Base-by-base conservation (phyloP, 2,888 invertebrate species). In the Carcina quercana region DNA sequence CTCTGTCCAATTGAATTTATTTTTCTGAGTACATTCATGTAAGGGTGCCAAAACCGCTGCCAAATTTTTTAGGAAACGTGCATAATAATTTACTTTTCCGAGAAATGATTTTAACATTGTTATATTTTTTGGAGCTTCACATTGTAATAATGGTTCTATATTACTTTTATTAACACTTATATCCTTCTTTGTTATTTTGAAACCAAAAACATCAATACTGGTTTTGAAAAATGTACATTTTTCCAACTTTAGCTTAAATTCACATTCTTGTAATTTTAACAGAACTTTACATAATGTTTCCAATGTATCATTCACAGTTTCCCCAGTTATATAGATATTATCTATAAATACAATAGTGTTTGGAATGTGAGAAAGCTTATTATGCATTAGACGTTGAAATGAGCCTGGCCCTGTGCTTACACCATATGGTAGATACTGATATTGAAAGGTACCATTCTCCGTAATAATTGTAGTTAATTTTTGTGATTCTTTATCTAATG, bases 301-400 rank as follows among this genome's bases (percentile, higher is more conserved):
- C 5, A 21, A 6, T 7, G 21, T 21, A n/a, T 21, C 21, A 3
- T 21, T 4, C 10, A 21, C 3, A n/a, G 6, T n/a, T 6, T 4
- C 3, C 6, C 21, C 21, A n/a, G 5, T 6, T 3, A 21, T 21
- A n/a, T 21, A 21, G 10, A 21, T 21, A n/a, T 21, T 21, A n/a
- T 21, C 21, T 6, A 21, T 21, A 10, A 21, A 21, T n/a, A 21
- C n/a, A 6, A n/a, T n/a, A 21, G 21, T 21, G 21, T 21, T 21
- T 21, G 21, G 21, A 6, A 21, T 21, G 3, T 21, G 3, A 5
- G 5, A 6, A 3, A 21, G 10, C n/a, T 21, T 21, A 3, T n/a
- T n/a, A n/a, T n/a, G n/a, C n/a, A n/a, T n/a, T 21, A 21, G 21
- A 21, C 21, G 21, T 21, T 21, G 21, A 21, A 21, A 21, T 10